These are phyloP conservation scores for Saxicola maurus DNA, from an alignment of 2,797 vertebrate genomes.

Conservation along the genomic window DNA sequence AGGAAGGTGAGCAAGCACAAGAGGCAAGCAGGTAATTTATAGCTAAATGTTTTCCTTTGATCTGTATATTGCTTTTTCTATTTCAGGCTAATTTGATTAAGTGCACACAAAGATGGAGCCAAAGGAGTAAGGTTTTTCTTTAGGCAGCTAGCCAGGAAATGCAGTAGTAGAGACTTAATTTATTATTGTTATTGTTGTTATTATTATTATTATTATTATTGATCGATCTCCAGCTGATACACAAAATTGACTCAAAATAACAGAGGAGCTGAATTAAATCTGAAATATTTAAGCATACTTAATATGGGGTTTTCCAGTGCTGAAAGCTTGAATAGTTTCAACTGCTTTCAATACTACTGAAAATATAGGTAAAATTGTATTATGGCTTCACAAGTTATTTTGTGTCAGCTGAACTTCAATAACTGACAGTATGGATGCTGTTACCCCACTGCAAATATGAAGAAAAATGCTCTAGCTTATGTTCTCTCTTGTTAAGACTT, in stretches of 20 bases:
- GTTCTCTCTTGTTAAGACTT: conserved; percentile 30
- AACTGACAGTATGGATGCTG: not conserved
- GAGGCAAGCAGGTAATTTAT: conserved; percentile 25
- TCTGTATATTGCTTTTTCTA: conserved; percentile 40
- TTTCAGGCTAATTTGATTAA: conserved; percentile 61
- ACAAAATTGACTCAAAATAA: conserved; percentile 54
- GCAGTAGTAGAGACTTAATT: not conserved
- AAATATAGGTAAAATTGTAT: not conserved
- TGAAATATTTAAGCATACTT: conserved; percentile 1
- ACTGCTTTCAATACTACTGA: not conserved
- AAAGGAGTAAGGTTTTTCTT: conserved; percentile 19
- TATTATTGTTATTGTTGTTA: not conserved
- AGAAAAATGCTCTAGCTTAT: conserved; percentile 28
- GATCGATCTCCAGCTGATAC: conserved; percentile 2
- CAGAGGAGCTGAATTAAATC: conserved; percentile 12
- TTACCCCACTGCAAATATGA: conserved; percentile 13
- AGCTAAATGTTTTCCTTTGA: conserved; percentile 60
- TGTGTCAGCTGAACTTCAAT: conserved; percentile 3
- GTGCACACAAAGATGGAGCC: not conserved
- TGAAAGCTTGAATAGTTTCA: not conserved
- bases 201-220: conserved; percentile 30
- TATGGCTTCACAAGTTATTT: conserved; percentile 4
- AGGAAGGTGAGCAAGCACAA: not conserved
- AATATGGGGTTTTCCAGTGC: not conserved
- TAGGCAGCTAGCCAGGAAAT: conserved; percentile 26